A percentile compares a stretch with the other conserved stretches of the same genome.
phyloP scores from a whole-genome alignment of 2,888 invertebrate genomes.

The Dioctria linearis region DNA sequence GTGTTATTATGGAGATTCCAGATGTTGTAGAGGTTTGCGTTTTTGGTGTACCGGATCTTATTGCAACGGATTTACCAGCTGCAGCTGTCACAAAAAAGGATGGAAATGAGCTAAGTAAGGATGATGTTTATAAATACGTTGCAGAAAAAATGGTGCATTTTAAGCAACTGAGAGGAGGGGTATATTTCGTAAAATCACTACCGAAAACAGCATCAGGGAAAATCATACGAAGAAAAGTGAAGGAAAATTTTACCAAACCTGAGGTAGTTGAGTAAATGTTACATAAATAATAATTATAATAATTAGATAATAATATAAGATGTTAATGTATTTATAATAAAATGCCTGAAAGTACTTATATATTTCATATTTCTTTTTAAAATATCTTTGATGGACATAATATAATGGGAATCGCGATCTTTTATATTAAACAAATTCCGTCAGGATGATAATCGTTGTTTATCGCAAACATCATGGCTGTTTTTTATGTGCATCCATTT shows the following conservation, averaged over 20 bases:
- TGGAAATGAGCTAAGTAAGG: constrained; percentile 63
- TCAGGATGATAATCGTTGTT: no score
- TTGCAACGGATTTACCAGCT: constrained; percentile 67
- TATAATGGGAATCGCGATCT: no score
- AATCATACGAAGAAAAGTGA: constrained; percentile 64
- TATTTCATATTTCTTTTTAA: no score
- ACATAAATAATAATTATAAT: background rate
- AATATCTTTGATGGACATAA: no score
- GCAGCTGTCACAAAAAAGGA: constrained; percentile 65
- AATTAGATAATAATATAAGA: no score
- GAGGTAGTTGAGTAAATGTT: background rate
- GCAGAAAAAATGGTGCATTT: constrained; percentile 64
- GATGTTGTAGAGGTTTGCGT: constrained; percentile 66
- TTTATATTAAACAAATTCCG: no score
- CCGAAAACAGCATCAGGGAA: constrained; percentile 67
- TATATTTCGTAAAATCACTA: constrained; percentile 65
- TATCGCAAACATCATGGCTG: no score
- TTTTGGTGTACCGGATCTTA: constrained; percentile 66
- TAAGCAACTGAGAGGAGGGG: constrained; percentile 67
- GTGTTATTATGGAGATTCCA: constrained; percentile 65
- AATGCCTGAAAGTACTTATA: no score
- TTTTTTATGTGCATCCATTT: no score
- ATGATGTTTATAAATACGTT: constrained; percentile 66
- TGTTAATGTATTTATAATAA: no score
- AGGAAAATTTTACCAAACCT: constrained; percentile 61